phyloP scores from a whole-genome alignment of 2,797 vertebrate species.

The Lerista edwardsae region DNA sequence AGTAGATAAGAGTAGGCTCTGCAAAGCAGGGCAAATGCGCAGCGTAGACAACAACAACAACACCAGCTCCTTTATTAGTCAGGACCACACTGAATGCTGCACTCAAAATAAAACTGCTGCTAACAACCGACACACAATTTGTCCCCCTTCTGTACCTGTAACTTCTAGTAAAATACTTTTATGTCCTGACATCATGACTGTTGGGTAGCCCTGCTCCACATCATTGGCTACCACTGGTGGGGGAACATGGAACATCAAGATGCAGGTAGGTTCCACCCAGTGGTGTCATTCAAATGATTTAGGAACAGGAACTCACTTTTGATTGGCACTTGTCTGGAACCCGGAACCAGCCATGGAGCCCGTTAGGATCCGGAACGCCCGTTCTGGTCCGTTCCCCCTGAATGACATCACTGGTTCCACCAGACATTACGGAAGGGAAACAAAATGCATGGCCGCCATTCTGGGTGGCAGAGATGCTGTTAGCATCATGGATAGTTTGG shows the following conservation, averaged over 20 bases:
- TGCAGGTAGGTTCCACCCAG: neutral
- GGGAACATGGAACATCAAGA: neutral
- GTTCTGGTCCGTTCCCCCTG: too few relatives aligned
- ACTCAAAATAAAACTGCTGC: neutral
- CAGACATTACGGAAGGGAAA: neutral
- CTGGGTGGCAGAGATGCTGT: neutral
- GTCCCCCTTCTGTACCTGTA: too few relatives aligned
- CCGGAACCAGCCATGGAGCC: too few relatives aligned
- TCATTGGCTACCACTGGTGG: neutral
- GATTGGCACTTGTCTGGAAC: too few relatives aligned
- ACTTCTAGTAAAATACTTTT: neutral
- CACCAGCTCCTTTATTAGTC: neutral
- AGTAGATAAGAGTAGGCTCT: neutral
- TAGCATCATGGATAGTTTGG: neutral
- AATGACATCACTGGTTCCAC: too few relatives aligned
- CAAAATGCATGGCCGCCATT: neutral
- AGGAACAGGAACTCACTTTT: too few relatives aligned
- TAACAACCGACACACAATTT: neutral
- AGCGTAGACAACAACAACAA: neutral
- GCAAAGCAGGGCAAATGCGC: neutral
- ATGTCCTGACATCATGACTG: neutral
- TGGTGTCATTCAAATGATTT: too few relatives aligned
- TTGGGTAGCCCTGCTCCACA: neutral
- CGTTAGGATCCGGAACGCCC: too few relatives aligned
- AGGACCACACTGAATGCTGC: neutral